Percentiles rank a stretch among this genome's conserved stretches.
Evolutionary conservation across 1,140 invertebrate genomes (phyloP).

Genomic region (Vollenhovia emeryi): DNA sequence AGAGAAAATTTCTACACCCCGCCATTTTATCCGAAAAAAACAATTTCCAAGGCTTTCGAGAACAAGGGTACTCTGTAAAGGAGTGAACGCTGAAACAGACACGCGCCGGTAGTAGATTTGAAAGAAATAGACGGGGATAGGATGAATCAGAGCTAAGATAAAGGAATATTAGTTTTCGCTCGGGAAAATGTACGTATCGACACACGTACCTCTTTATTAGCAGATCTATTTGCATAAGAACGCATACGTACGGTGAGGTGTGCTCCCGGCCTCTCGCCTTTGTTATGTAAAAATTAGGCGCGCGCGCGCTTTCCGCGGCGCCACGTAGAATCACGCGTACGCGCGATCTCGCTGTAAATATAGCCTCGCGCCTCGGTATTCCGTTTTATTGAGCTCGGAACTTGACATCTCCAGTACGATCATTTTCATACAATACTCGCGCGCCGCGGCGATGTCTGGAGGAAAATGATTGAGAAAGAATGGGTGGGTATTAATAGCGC

Average conservation of each 20-base stretch:
- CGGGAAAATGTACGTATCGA: neutral
- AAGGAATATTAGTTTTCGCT: neutral
- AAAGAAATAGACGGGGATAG: neutral
- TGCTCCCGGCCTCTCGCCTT: neutral
- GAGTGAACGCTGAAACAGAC: neutral
- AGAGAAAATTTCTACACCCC: too few species aligned
- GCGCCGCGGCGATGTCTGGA: too few species aligned
- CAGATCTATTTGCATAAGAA: neutral
- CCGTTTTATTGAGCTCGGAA: constrained; percentile 56
- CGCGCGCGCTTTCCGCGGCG: neutral
- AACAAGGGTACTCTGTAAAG: constrained; percentile 28
- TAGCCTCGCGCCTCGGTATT: constrained; percentile 43
- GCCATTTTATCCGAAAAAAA: too few species aligned
- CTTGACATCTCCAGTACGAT: too few species aligned
- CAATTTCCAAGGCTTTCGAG: neutral
- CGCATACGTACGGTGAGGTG: neutral
- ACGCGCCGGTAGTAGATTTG: neutral
- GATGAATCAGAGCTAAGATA: constrained; percentile 3
- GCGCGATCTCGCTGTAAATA: constrained; percentile 60
- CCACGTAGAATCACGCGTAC: constrained; percentile 6
- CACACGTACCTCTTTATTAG: neutral
- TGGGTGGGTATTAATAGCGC: neutral
- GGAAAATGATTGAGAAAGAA: too few species aligned
- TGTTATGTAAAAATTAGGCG: constrained; percentile 28
- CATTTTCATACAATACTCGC: too few species aligned